These are phyloP conservation scores for Atherinomorus stipes DNA, from an alignment of 2,113 vertebrate species.

Conservation along the genomic window DNA sequence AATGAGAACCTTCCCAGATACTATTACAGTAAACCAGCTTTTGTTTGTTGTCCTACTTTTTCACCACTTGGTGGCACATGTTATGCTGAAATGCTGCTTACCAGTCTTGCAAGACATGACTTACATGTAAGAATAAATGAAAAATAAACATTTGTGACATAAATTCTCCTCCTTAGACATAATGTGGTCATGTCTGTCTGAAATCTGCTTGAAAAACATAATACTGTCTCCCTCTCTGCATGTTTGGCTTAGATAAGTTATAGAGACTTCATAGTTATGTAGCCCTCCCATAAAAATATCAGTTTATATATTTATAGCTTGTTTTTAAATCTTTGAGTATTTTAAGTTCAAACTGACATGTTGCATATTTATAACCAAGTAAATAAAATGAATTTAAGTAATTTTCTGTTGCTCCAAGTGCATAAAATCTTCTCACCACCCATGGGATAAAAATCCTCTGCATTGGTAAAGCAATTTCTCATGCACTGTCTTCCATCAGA, in stretches of 20 bases:
- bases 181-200: neutral
- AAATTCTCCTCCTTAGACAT: neutral
- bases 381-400: neutral
- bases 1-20: too few relatives aligned
- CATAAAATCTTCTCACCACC: slow-evolving; percentile 65
- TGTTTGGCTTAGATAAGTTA: neutral
- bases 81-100: neutral
- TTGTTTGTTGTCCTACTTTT: neutral
- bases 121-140: neutral
- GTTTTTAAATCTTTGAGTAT: too few relatives aligned
- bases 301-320: neutral
- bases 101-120: neutral
- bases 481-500: slow-evolving; percentile 67
- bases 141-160: neutral
- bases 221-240: neutral
- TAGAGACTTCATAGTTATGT: neutral
- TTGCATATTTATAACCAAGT: slow-evolving; percentile 8
- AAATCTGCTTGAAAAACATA: neutral
- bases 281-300: slow-evolving; percentile 36
- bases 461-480: slow-evolving; percentile 74
- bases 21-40: neutral
- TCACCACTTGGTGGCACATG: slow-evolving; percentile 68
- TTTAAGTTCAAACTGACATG: neutral
- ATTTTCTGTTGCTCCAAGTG: neutral
- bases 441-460: slow-evolving; percentile 58